These are phyloP conservation scores for Cheumatopsyche charites DNA, from an alignment of 1,140 invertebrate genomes.

Conservation along the genomic window DNA sequence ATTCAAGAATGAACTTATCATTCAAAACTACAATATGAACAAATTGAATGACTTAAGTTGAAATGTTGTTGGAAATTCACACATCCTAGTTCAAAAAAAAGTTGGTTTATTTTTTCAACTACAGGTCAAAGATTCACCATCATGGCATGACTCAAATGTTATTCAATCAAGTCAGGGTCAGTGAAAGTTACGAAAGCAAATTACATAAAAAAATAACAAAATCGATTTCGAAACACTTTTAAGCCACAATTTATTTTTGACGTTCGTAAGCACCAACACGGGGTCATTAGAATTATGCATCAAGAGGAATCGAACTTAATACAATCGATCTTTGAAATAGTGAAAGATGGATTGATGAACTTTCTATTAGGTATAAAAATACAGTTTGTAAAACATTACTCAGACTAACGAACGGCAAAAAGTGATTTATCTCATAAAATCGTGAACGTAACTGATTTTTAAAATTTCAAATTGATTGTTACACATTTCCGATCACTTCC, in stretches of 20 bases:
- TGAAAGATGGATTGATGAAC: too few species aligned
- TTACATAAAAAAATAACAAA: slow-evolving; percentile 8
- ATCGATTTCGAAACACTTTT: slow-evolving; percentile 12
- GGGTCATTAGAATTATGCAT: background rate
- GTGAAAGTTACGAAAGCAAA: slow-evolving; percentile 21
- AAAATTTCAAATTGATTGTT: background rate
- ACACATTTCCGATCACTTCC: background rate
- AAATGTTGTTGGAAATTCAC: too few species aligned
- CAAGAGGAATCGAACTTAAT: background rate
- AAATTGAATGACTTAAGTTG: too few species aligned
- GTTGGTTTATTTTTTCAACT: too few species aligned
- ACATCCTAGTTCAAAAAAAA: too few species aligned
- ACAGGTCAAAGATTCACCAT: too few species aligned
- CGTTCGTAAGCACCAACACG: too few species aligned
- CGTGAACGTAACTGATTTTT: background rate
- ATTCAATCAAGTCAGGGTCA: slow-evolving; percentile 2
- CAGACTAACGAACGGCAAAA: background rate
- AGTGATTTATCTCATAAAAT: background rate
- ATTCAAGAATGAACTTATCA: too few species aligned
- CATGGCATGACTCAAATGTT: slow-evolving; percentile 2
- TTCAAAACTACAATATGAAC: too few species aligned
- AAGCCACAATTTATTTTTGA: background rate
- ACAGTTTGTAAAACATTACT: too few species aligned
- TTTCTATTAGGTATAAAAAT: too few species aligned
- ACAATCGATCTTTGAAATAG: background rate